Evolutionary conservation across 1,140 invertebrate genomes (phyloP).

Genomic region (Chironomus tepperi): DNA sequence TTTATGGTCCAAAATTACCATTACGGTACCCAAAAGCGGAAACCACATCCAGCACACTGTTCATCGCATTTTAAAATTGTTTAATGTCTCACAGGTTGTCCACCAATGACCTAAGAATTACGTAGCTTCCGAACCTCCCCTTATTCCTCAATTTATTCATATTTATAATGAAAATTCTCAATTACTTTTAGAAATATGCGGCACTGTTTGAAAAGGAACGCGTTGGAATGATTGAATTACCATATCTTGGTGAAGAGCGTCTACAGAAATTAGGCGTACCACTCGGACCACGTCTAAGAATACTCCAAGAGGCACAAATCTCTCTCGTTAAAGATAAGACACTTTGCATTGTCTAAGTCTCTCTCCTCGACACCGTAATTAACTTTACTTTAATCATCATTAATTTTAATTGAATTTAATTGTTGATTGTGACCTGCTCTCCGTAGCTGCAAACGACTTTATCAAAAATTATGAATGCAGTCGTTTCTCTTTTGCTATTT

Average conservation of each 20-base stretch:
- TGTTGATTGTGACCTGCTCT: constrained; percentile 7
- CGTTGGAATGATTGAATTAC: constrained; percentile 84
- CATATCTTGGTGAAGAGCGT: constrained; percentile 82
- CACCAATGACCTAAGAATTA: too few species aligned
- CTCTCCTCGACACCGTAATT: background rate
- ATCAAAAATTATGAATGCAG: background rate
- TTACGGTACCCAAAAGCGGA: too few species aligned
- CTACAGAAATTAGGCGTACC: constrained; percentile 83
- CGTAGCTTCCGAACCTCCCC: too few species aligned
- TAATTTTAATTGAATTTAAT: constrained; percentile 17
- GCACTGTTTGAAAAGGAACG: constrained; percentile 75
- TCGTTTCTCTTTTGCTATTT: too few species aligned
- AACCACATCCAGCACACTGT: too few species aligned
- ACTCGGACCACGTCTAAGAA: constrained; percentile 76
- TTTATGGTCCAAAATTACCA: too few species aligned
- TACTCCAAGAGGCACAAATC: constrained; percentile 80
- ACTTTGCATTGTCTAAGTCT: constrained; percentile 41
- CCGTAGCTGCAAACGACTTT: background rate
- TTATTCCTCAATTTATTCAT: too few species aligned
- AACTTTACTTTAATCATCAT: background rate
- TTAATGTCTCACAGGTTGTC: too few species aligned
- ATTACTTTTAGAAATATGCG: constrained; percentile 72
- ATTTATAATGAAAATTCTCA: constrained; percentile 21
- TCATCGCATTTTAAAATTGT: too few species aligned
- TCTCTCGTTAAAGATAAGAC: constrained; percentile 50